Percentiles rank a stretch among this genome's conserved stretches.
These are phyloP conservation scores for Gymnoscopelus braueri DNA, from an alignment of 2,797 vertebrate species.

Conservation along the genomic window DNA sequence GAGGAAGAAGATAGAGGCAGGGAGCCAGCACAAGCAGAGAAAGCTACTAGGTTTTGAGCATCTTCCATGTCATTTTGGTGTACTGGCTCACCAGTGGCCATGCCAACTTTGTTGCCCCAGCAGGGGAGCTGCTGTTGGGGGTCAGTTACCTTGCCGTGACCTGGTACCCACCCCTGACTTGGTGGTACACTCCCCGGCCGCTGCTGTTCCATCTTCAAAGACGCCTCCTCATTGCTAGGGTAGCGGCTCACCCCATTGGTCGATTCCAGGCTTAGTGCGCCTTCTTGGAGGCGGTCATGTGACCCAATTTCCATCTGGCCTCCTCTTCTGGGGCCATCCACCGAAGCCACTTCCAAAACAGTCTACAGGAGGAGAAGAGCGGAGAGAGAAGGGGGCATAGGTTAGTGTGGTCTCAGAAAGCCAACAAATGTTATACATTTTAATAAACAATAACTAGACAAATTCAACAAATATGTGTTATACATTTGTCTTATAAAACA, in stretches of 20 bases:
- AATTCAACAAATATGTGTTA: neutral
- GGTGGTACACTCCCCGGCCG: slow-evolving; percentile 66
- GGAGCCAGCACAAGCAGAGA: slow-evolving; percentile 90
- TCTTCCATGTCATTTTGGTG: slow-evolving; percentile 88
- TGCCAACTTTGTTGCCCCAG: slow-evolving; percentile 64
- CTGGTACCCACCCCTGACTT: slow-evolving; percentile 72
- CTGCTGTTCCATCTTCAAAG: slow-evolving; percentile 71
- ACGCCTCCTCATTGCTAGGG: slow-evolving; percentile 68
- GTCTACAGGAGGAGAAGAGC: slow-evolving; percentile 79
- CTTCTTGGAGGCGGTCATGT: slow-evolving; percentile 94
- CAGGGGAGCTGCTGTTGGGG: slow-evolving; percentile 68
- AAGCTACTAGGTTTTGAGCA: slow-evolving; percentile 92
- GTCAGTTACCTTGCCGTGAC: slow-evolving; percentile 69
- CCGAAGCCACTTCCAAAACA: slow-evolving; percentile 86
- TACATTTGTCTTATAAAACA: neutral
- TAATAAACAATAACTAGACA: neutral
- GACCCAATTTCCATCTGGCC: slow-evolving; percentile 99
- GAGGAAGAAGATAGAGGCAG: slow-evolving; percentile 85
- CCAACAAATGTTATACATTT: too few relatives aligned
- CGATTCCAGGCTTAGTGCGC: slow-evolving; percentile 87
- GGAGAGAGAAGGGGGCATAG: neutral
- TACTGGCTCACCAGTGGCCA: slow-evolving; percentile 57
- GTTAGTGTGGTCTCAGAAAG: slow-evolving; percentile 33
- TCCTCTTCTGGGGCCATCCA: slow-evolving; percentile 98
- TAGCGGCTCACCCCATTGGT: slow-evolving; percentile 88